A percentile compares a stretch with the other conserved stretches of the same genome.
These are phyloP conservation scores for Eupithecia tripunctaria DNA, from an alignment of 2,888 invertebrate species.

Conservation along the genomic window DNA sequence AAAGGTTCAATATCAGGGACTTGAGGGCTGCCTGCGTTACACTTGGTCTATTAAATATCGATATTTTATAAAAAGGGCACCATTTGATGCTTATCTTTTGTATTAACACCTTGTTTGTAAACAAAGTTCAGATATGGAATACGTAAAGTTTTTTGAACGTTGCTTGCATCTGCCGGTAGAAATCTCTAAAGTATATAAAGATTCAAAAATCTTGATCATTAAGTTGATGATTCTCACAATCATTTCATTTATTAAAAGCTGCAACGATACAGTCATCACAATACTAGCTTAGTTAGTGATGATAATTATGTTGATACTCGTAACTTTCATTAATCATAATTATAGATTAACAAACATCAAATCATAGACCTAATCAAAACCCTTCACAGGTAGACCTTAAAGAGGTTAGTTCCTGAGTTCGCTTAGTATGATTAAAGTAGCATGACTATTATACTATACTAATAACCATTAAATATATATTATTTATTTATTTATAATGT, in stretches of 20 bases:
- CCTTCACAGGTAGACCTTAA: background rate
- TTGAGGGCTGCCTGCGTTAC: slow-evolving; percentile 75
- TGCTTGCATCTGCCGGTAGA: slow-evolving; percentile 64
- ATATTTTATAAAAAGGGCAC: slow-evolving; percentile 78
- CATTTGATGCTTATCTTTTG: slow-evolving; percentile 73
- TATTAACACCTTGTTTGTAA: slow-evolving; percentile 83
- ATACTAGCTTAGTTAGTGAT: background rate
- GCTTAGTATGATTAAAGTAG: background rate
- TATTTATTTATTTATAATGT: no score
- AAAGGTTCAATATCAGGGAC: slow-evolving; percentile 52
- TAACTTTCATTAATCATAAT: background rate
- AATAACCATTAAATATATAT: no score
- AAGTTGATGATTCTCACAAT: background rate
- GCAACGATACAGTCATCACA: background rate
- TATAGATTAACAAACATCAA: background rate
- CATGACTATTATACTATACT: no score
- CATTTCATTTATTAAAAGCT: slow-evolving; percentile 8
- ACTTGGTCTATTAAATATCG: slow-evolving; percentile 80
- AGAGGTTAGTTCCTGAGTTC: background rate
- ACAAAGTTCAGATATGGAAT: slow-evolving; percentile 63
- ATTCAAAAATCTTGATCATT: background rate
- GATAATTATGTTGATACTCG: background rate
- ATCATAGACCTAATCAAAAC: background rate
- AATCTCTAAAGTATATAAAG: slow-evolving; percentile 51
- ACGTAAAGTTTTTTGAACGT: slow-evolving; percentile 55